A percentile compares a stretch with the other conserved stretches of the same genome.
Conservation (phyloP, 2,113 vertebrate genomes). For the Camelus bactrianus region DNA sequence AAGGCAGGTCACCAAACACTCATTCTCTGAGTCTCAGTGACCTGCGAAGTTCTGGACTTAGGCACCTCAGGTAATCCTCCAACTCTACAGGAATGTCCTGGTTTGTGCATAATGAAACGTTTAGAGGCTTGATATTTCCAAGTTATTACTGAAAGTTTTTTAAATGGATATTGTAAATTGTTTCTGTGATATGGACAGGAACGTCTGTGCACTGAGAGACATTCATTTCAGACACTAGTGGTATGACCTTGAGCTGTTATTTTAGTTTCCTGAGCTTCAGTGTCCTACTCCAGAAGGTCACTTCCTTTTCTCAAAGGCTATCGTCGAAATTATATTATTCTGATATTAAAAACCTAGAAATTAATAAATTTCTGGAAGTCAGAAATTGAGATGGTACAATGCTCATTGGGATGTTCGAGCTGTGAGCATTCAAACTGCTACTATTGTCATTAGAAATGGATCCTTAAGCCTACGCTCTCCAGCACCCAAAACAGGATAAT, state of each 20-base stretch:
- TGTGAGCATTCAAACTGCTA: background rate
- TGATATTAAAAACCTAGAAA: background rate
- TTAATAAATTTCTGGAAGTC: background rate
- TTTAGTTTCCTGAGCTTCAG: background rate
- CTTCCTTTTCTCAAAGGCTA: background rate
- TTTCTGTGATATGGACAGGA: background rate
- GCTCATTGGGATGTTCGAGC: background rate
- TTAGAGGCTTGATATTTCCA: too few species aligned
- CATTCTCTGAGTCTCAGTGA: background rate
- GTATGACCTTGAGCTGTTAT: background rate
- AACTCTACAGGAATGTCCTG: background rate
- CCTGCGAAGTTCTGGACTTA: background rate
- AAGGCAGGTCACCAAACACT: background rate
- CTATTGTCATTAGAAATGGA: background rate
- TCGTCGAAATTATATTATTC: background rate
- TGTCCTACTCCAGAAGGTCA: background rate
- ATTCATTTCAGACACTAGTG: background rate
- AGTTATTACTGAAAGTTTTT: background rate
- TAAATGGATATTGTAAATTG: background rate
- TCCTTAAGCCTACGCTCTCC: background rate
- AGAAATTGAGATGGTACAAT: background rate
- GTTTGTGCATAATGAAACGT: background rate
- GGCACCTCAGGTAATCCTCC: background rate
- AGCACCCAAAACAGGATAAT: background rate
- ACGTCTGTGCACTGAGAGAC: rapidly evolving